Evolutionary conservation across 2,888 invertebrate genomes (phyloP), one percentile per base, ranked within the genome.

Genomic region (Chrysolina haemoptera): DNA sequence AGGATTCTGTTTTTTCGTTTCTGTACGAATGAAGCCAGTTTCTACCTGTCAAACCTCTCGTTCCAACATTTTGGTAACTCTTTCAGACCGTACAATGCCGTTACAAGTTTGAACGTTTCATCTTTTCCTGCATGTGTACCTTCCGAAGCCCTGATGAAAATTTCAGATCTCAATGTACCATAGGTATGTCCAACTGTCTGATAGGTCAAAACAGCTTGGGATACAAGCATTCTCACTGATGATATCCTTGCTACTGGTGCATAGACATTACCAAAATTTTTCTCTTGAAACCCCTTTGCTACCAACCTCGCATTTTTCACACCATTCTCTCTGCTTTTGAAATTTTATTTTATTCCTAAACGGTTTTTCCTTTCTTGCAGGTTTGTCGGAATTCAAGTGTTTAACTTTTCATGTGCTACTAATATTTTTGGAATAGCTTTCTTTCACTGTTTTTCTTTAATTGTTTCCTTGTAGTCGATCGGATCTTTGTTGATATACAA

Each of bases 391-490:
- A 14, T n/a, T 6, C 46, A 14, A 1, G 46, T 46, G 10, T 14
- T 1, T 14, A 46, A 46, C n/a, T 77, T 67, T 72, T 78, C 53
- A 41, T 75, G 76, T 22, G 78, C 62, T 22, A 68, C 59, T 40
- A 80, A 20, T 75, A 80, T 80, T 40, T 78, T 80, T 18, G 75
- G 35, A 20, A 80, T 77, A 55, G 79, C 76, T 73, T 78, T 53
- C 75, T 74, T 62, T 69, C 68, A 73, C 59, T 3, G 35, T 35
- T 35, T 8, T 35, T 35, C 35, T 35, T 35, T 8, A 35, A 35
- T 35, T 35, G 35, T 64, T 43, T 73, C 65, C 59, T 40, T 22
- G 40, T 63, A 70, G 35, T 18, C 59, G 18, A 27, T 59, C 20
- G 62, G 65, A n/a, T 74, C 41, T 40, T 59, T 62, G 46, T 46